Evolutionary conservation across 2,113 vertebrate species (phyloP).

Genomic region (Genyomyrus donnyi): DNA sequence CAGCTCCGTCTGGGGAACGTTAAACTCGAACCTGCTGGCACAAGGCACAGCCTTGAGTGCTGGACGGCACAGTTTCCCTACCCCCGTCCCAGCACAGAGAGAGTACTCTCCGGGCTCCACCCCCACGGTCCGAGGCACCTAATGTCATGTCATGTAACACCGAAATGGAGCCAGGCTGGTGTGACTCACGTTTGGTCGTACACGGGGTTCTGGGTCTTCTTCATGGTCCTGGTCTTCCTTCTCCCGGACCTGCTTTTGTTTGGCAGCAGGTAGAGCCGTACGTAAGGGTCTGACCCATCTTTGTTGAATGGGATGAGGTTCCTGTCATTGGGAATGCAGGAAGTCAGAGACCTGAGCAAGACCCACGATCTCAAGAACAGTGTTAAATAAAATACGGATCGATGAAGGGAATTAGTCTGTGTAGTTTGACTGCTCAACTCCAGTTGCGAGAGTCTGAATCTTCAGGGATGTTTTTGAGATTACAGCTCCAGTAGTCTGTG

Average conservation of each 20-base stretch:
- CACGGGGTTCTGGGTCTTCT: constrained; percentile 84
- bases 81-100: background rate
- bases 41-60: constrained; percentile 6
- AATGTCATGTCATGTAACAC: background rate
- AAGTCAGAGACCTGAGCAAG: constrained; percentile 21
- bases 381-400: background rate
- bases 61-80: background rate
- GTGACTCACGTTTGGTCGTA: constrained; percentile 85
- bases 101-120: background rate
- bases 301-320: constrained; percentile 90
- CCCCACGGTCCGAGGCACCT: background rate
- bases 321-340: constrained; percentile 50
- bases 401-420: background rate
- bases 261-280: constrained; percentile 87
- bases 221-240: constrained; percentile 83
- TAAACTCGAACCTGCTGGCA: constrained; percentile 82
- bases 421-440: background rate
- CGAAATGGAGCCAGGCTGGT: background rate
- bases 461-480: background rate
- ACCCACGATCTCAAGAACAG: background rate
- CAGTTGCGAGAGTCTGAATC: background rate
- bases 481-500: background rate
- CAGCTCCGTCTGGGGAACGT: constrained; percentile 79
- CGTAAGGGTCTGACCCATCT: constrained; percentile 86
- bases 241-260: constrained; percentile 87